Evolutionary conservation across 2,113 vertebrate species (phyloP), one percentile per base, ranked within the genome.

Genomic region (Lampris incognitus): DNA sequence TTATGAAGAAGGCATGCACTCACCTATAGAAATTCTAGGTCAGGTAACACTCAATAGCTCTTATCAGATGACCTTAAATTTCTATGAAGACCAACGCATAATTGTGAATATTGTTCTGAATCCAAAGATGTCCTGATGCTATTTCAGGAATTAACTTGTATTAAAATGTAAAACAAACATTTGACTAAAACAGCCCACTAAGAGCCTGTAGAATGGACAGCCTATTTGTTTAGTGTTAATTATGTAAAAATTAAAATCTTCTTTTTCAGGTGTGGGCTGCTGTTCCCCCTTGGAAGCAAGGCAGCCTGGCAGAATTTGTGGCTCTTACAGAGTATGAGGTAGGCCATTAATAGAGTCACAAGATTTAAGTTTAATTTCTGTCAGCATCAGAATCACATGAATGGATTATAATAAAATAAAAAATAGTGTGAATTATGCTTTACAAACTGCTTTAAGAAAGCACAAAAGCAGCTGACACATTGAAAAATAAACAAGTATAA

Each of bases 241-340:
- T 49, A 11, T 78, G 44, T 69, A 78, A 72, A 85, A 82, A 82
- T 64, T 76, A 74, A 74, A 50, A 37, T 72, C 68, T 78, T 38
- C 7, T 83, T 57, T 73, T 85, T 3, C 86, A 99, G 97, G 97
- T 99, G 61, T 99, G 97, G 97, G 96, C 96, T 69, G 95, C 97
- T 59, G 86, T 98, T 80, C 95, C 97, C 63, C 97, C 97, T 0
- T 99, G 97, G 97, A 98, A 98, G 86, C 97, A 97, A 92, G 97
- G 97, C 74, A 97, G 96, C 57, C 90, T 99, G 66, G 96, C 97
- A 57, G 96, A 98, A 75, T 98, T 95, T 55, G 96, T 99, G 71
- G 94, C 95, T 63, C 94, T 96, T 60, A 96, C 94, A 81, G 97
- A 94, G 78, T 97, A 97, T 0, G 97, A 98, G 96, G 97, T 99